phyloP scores from a whole-genome alignment of 2,797 vertebrate genomes.

The Hydrocynus forskahlii region DNA sequence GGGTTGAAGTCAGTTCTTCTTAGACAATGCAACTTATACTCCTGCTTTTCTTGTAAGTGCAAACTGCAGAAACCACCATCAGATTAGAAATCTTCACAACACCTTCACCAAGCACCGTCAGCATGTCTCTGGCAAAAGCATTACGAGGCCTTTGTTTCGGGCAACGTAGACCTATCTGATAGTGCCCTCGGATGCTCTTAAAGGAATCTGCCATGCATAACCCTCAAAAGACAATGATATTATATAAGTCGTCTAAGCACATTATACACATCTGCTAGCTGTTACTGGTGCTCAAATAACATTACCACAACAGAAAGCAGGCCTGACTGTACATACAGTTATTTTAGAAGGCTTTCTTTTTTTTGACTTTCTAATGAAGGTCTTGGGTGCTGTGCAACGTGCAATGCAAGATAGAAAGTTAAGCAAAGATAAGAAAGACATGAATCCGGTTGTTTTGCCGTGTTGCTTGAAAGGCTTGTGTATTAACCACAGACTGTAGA shows the following conservation, averaged over 20 bases:
- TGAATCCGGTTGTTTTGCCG: slow-evolving; percentile 66
- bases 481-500: slow-evolving; percentile 79
- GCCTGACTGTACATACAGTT: slow-evolving; percentile 34
- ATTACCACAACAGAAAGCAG: slow-evolving; percentile 29
- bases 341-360: slow-evolving; percentile 60
- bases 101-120: slow-evolving; percentile 29
- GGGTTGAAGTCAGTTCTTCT: background rate
- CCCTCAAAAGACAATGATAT: slow-evolving; percentile 24
- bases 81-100: slow-evolving; percentile 45
- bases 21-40: slow-evolving; percentile 39
- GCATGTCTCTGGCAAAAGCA: slow-evolving; percentile 8
- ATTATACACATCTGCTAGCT: slow-evolving; percentile 67
- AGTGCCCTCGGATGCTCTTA: slow-evolving; percentile 6
- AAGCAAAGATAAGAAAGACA: slow-evolving; percentile 67
- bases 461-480: slow-evolving; percentile 64
- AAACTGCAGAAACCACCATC: slow-evolving; percentile 56
- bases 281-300: slow-evolving; percentile 69
- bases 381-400: slow-evolving; percentile 70
- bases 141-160: slow-evolving; percentile 12
- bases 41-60: slow-evolving; percentile 42
- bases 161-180: background rate
- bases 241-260: slow-evolving; percentile 20
- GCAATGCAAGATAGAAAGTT: slow-evolving; percentile 59
- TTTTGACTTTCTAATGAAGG: slow-evolving; percentile 75
- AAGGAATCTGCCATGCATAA: slow-evolving; percentile 28